phyloP scores from a whole-genome alignment of 1,140 invertebrate species.

The Coptotermes formosanus region DNA sequence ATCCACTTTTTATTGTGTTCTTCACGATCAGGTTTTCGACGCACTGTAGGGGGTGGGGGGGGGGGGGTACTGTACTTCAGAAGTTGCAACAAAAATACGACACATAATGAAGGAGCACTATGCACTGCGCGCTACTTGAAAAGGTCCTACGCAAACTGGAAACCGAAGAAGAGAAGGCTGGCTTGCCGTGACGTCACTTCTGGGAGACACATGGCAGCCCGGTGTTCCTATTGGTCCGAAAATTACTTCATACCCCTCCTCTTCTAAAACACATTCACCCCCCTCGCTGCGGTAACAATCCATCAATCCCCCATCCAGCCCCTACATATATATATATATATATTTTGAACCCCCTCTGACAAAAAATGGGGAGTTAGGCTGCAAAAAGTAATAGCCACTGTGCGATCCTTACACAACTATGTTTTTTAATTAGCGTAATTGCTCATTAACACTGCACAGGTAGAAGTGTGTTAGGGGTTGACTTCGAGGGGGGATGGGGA shows the following conservation, averaged over 20 bases:
- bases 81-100: background rate
- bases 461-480: background rate
- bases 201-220: slow-evolving; percentile 5
- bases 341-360: background rate
- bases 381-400: background rate
- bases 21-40: background rate
- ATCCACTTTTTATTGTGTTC: background rate
- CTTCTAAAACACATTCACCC: background rate
- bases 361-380: background rate
- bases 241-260: slow-evolving; percentile 4
- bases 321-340: background rate
- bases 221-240: background rate
- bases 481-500: background rate
- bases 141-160: background rate
- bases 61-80: background rate
- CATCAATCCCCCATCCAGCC: background rate
- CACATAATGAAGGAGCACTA: background rate
- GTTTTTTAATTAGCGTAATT: slow-evolving; percentile 6
- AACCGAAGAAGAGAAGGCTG: background rate
- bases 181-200: background rate
- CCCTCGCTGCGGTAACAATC: background rate
- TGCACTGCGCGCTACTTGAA: background rate
- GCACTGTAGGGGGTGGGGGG: background rate
- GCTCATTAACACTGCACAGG: background rate
- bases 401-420: background rate